Base-by-base conservation (phyloP, 1,140 invertebrate species). In the Drosophila kohkoa region DNA sequence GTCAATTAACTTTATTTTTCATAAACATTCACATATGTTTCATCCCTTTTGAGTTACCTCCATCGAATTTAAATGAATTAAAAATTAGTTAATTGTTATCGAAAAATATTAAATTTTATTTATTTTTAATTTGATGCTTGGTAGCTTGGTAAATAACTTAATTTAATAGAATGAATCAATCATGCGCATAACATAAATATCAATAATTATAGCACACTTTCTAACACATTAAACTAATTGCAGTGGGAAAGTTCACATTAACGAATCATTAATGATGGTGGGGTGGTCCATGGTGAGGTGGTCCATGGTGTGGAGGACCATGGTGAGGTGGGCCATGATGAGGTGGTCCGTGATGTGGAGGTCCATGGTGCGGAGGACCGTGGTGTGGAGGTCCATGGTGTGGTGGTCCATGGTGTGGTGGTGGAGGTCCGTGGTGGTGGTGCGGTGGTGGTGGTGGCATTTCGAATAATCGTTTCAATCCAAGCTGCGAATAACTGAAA, bases 251-350 rank as follows among this genome's bases (percentile, higher is more conserved):
- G 10, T 41, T 15, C 28, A 11, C 16, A 35, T 73, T 67, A 73
- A 51, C 69, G 74, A n/a, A 25, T 25, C 20, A 25, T 25, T 25
- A 25, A 25, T 25, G 20, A 25, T 25, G 20, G 20, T 25, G 20
- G 67, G 72, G 64, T 3, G 54, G 71, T 30, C 65, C 69, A 13
- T 60, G 60, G 8, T 70, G 74, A 0, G 63, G 70, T 4, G 76
- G 66, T 4, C 46, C 70, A n/a, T 59, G 20, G 1, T 64, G 69
- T 0, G 63, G 63, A 0, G 72, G 66, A 2, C 46, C 63, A 10
- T 73, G 63, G 3, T 59, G 52, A 0, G 52, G 68, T 0, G 45
- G 63, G 6, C 67, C 68, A 11, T 58, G 58, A 8, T 79, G 75
- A 0, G 55, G 63, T 7, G 76, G 73, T 11, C 45, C 68, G 8